Base-by-base conservation (phyloP, 2,888 invertebrate genomes). In the Drosophila putrida region DNA sequence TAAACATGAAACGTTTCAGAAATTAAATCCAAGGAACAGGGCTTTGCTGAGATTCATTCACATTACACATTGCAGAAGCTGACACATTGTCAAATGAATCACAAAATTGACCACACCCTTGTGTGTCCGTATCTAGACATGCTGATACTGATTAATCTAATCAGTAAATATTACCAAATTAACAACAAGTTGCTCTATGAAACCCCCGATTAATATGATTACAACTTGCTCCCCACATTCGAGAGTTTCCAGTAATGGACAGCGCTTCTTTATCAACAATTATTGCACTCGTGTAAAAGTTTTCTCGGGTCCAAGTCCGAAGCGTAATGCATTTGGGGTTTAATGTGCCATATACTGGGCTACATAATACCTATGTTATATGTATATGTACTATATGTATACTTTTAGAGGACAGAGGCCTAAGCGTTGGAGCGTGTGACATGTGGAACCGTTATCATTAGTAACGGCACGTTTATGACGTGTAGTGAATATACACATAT, bases 391-490 rank as follows among this genome's bases (percentile, higher is more conserved):
- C 10, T 11, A 28, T n/a, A n/a, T 38, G 15, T 13, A 3, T 50
- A 25, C 25, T 43, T 25, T 46, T 36, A 6, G 13, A 41, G 35
- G 35, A 39, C 59, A 20, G 13, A 57, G 41, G 28, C 38, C 59
- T 39, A 36, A 53, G 13, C 55, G 25, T 4, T 49, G 38, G 71
- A 39, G 66, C 74, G 50, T 76, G 44, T 36, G 60, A 71, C 79
- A 81, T 69, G 60, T 84, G 82, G 33, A 57, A 50, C 10, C n/a
- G 50, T 77, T 89, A 87, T 89, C 89, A 89, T 82, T 82, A 87
- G 89, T 74, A 74, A 83, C 69, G 88, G 71, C 78, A 77, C 66
- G 47, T 61, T 53, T 62, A 41, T 81, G 85, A 53, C 63, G 46
- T 61, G 58, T 58, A 38, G 36, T 38, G 13, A 28, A 50, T 51